Conservation (phyloP, 2,113 vertebrate genomes). For the Heptranchias perlo region DNA sequence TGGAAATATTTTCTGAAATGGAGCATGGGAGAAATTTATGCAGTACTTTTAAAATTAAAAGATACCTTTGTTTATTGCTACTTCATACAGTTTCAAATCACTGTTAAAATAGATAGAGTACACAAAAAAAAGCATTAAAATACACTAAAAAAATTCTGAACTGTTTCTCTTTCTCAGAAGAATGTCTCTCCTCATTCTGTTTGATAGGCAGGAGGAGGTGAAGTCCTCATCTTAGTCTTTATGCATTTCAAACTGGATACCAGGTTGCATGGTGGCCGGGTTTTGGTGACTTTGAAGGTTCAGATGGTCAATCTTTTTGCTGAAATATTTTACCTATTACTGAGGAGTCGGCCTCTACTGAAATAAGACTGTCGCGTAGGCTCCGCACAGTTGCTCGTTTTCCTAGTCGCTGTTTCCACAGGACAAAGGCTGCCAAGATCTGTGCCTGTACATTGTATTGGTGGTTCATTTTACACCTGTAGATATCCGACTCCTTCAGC, state of each 20-base stretch:
- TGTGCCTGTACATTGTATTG: conserved; percentile 67
- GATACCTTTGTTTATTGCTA: not conserved
- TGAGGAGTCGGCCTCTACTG: conserved; percentile 62
- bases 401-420: conserved; percentile 72
- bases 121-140: not conserved
- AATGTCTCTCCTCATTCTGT: too few relatives aligned
- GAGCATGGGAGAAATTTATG: not conserved
- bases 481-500: conserved; percentile 66
- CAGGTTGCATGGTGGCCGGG: not conserved
- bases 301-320: conserved; percentile 44
- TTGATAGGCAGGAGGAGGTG: too few relatives aligned
- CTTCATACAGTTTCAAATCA: not conserved
- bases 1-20: not conserved
- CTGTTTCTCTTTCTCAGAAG: not conserved
- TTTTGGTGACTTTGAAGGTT: not conserved
- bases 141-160: not conserved
- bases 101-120: not conserved
- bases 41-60: not conserved
- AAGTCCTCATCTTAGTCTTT: not conserved
- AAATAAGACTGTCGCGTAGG: conserved; percentile 60
- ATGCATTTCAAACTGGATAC: not conserved
- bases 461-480: conserved; percentile 75
- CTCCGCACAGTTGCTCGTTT: conserved; percentile 65
- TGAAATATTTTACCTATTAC: conserved; percentile 61
- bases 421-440: conserved; percentile 70